Percentiles rank a stretch among this genome's conserved stretches.
phyloP scores from a whole-genome alignment of 2,888 invertebrate species.

The Andrena chrysosceles region DNA sequence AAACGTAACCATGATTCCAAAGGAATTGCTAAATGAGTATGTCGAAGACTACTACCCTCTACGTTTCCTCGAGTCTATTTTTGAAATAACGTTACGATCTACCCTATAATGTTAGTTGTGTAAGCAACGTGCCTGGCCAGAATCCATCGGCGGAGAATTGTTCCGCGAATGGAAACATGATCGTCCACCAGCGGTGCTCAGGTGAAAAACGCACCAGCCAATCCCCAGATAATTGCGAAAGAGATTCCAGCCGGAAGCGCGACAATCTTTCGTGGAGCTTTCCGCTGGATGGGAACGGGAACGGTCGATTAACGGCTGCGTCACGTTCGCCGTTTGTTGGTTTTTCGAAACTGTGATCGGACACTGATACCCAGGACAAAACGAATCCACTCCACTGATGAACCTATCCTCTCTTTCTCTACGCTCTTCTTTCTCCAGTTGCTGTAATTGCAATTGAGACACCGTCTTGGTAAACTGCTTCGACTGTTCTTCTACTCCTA shows the following conservation, averaged over 20 bases:
- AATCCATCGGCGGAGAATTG: neutral
- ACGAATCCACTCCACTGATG: slow-evolving; percentile 9
- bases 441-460: slow-evolving; percentile 6
- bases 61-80: neutral
- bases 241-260: slow-evolving; percentile 20
- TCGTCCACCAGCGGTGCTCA: slow-evolving; percentile 16
- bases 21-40: neutral
- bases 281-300: neutral
- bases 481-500: neutral
- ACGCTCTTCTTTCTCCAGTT: neutral
- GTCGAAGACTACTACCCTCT: neutral
- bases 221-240: slow-evolving; percentile 42
- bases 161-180: slow-evolving; percentile 9
- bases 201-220: slow-evolving; percentile 33
- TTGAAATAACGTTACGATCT: neutral
- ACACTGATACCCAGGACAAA: neutral
- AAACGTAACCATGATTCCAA: too few relatives aligned
- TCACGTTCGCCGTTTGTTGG: slow-evolving; percentile 27
- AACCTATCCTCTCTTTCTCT: neutral
- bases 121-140: slow-evolving; percentile 4
- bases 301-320: neutral
- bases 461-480: neutral
- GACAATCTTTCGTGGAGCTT: slow-evolving; percentile 7
- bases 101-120: neutral
- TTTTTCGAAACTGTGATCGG: slow-evolving; percentile 26